A percentile compares a stretch with the other conserved stretches of the same genome.
phyloP scores from a whole-genome alignment of 2,888 invertebrate genomes.

The Phaonia tiefii region DNA sequence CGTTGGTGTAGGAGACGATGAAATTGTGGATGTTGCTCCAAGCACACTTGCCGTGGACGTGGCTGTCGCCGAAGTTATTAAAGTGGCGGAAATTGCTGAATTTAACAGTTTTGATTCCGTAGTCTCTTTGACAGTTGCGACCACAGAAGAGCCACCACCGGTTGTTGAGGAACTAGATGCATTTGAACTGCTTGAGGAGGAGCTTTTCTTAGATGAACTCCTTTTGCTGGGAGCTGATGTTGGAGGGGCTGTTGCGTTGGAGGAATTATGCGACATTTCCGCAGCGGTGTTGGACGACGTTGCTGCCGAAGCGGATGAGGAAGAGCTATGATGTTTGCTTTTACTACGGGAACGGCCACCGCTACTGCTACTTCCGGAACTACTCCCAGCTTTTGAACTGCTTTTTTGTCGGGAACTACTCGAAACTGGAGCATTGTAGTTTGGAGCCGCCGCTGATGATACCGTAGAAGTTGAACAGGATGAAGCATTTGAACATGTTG shows the following conservation, averaged over 20 bases:
- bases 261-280: conserved; percentile 59
- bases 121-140: conserved; percentile 37
- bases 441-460: conserved; percentile 64
- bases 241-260: conserved; percentile 40
- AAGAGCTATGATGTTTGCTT: conserved; percentile 65
- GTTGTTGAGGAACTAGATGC: conserved; percentile 57
- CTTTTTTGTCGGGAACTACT: conserved; percentile 81
- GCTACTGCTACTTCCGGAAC: conserved; percentile 70
- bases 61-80: conserved; percentile 24
- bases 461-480: conserved; percentile 71
- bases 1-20: conserved; percentile 19
- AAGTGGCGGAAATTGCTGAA: conserved; percentile 28
- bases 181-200: conserved; percentile 46
- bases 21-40: conserved; percentile 20
- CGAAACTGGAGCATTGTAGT: conserved; percentile 73
- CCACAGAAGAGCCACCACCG: conserved; percentile 10
- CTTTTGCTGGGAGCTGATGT: conserved; percentile 53
- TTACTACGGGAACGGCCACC: conserved; percentile 75
- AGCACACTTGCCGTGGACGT: neutral
- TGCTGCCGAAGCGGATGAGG: conserved; percentile 50
- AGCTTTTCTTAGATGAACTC: conserved; percentile 59
- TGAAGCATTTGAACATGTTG: conserved; percentile 67
- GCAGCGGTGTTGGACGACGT: conserved; percentile 60
- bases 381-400: conserved; percentile 71
- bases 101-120: conserved; percentile 43